Base-by-base conservation (phyloP, 2,888 invertebrate genomes). In the Electrophaes corylata region DNA sequence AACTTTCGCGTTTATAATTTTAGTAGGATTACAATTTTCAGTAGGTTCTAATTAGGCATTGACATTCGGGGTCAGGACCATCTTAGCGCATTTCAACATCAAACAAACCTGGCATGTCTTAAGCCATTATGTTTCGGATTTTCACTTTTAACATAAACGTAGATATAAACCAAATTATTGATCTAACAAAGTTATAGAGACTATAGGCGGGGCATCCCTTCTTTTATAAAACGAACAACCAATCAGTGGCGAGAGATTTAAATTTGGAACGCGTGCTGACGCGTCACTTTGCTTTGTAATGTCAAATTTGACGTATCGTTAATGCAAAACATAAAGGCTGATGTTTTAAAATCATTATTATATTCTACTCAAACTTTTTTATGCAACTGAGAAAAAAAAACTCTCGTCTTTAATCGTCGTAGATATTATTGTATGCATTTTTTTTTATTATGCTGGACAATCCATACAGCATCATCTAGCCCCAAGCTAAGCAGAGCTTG, bases 201-300 rank as follows among this genome's bases (percentile, higher is more conserved):
- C 59, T 65, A 54, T 55, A 70, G 86, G 81, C 73, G 83, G 67
- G 64, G 72, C 65, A 49, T 52, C 53, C 54, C 67, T 67, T 65
- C 57, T 64, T 70, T 41, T 31, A 55, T 65, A 67, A 67, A 55
- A 48, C n/a, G 37, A 50, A 44, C 56, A 55, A 64, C 89, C 87
- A 88, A 88, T 88, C 70, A 69, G 62, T 35, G 35, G 29, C 23
- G 35, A 10, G 57, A 54, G 60, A 70, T 78, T 80, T 72, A 76
- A 84, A 88, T 83, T 81, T 72, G 67, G 81, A 81, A 83, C 78
- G 86, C 83, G 84, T 88, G 86, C 76, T 74, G 79, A 80, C 82
- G 82, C 79, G 83, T 79, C 78, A 76, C 76, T 75, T 76, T 71
- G 76, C 70, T 58, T 57, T 64, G 76, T 73, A 76, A 79, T 75